Base-by-base conservation (phyloP, 1,140 invertebrate species). In the Cherax destructor region DNA sequence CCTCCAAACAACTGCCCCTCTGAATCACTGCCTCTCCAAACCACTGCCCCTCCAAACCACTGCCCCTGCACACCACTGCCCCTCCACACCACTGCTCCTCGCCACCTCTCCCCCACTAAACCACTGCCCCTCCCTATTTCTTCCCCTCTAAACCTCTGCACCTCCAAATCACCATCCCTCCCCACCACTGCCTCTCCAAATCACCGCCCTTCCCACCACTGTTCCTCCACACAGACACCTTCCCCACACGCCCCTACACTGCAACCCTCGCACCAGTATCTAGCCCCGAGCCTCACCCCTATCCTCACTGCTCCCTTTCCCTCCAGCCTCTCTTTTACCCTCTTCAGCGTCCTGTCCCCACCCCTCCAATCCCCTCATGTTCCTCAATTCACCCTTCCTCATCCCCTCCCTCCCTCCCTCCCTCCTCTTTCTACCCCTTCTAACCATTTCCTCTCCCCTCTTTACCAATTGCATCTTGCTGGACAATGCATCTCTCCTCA, bases 211-310 rank as follows among this genome's bases (percentile, higher is more conserved):
- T 5, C 47, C 74, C 16, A 10, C 56, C 11, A 5, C 56, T 59
- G 6, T 59, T 59, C 56, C 56, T 59, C 56, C 11, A 7, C 56
- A n/a, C n/a, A n/a, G n/a, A n/a, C n/a, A n/a, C 30, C 30, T 41
- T 41, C 30, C 30, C 30, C 30, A 41, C 30, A 41, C 30, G 30
- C 30, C 56, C 9, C n/a, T 13, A 18, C 77, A 18, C 80, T 56
- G 80, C 61, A 83, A 83, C 80, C 56, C 80, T 61, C 61, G 24
- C n/a, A 16, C 80, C 80, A 83, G 59, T 83, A 83, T 83, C 56
- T 56, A 13, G 49, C 41, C 41, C 65, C 18, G 69, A 74, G 30
- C 30, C 30, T 41, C 30, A 41, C 30, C 30, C 30, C 30, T 41
- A 41, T 41, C 30, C 30, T 41, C 30, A 41, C 30, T 41, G 30